Base-by-base conservation (phyloP, 2,888 invertebrate genomes). In the Exocentrus adspersus region DNA sequence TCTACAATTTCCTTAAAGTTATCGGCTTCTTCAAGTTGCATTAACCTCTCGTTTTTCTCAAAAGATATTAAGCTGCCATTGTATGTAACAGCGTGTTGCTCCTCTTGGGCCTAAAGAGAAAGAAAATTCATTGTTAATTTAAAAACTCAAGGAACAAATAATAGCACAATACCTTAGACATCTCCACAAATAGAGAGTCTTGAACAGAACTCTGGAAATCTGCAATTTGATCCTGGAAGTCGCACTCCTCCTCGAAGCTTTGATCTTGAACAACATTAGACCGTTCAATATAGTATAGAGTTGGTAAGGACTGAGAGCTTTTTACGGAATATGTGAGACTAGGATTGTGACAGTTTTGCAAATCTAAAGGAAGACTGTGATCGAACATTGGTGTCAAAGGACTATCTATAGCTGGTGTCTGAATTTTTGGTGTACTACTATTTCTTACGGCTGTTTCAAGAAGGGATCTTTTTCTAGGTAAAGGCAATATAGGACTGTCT, bases 131-230 rank as follows among this genome's bases (percentile, higher is more conserved):
- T 5, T 7, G 24, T 24, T 24, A 24, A 24, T n/a, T n/a, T n/a
- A 24, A 24, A 24, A 24, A 3, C 3, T 24, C 24, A 5, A 24
- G 24, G 7, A 24, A 24, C 7, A 5, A 24, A 7, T 24, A 19
- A n/a, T n/a, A n/a, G n/a, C n/a, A n/a, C n/a, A n/a, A 52, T 24
- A 70, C 70, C 62, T 70, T 63, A 59, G 61, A 67, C 19, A 70
- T 24, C 32, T 70, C 70, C 0, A 56, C 62, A 24, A 66, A 65
- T 45, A 70, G 45, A 17, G 67, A 70, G 45, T 64, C 54, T 24
- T 30, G 59, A 19, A 60, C 51, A 16, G 43, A 30, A 51, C 56
- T 62, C 16, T 14, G 53, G 21, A 9, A 41, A 10, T 50, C 54
- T 19, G 10, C 20, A 21, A 41, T 45, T 51, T 58, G 62, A 21